Evolutionary conservation across 2,113 vertebrate species (phyloP), one percentile per base, ranked within the genome.

Genomic region (Petromus typicus): DNA sequence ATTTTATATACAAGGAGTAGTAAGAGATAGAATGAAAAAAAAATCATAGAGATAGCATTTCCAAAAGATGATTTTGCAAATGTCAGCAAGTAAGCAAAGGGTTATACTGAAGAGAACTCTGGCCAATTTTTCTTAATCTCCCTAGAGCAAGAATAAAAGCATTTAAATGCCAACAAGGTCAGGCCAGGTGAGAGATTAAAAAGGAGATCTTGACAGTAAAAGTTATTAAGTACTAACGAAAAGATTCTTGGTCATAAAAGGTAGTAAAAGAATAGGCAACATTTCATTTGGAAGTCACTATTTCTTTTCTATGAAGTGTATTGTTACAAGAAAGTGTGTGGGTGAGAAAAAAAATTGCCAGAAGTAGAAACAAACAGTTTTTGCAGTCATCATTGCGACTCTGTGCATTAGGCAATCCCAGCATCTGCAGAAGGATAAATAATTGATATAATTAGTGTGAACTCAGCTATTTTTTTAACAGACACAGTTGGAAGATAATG

Each of bases 91-190:
- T 22, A 43, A 5, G 10, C 27, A 45, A 45, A 66, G 12, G 69
- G 34, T 40, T 56, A 34, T 59, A 18, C 23, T 20, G 63, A 57
- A n/a, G 61, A 40, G 40, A 91, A 61, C 2, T 40, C 27, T 8
- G 9, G 22, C 22, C 56, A 67, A 2, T 25, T 17, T 2, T 7
- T 11, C 48, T 73, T 32, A 25, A 32, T 85, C 59, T n/a, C 34
- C 56, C 54, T 0, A 13, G 32, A 90, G 13, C 5, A 78, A 82
- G 80, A 76, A 54, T 63, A 23, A 63, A 23, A 61, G 63, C 25
- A 73, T 37, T 90, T 71, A 90, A 94, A 94, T 37, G 69, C 17
- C 48, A 83, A 78, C 67, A 20, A 67, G 45, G 56, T 17, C 71
- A 73, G 76, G 17, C 54, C 30, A 75, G 40, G 27, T 79, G 23